Evolutionary conservation across 1,140 invertebrate genomes (phyloP).

Genomic region (Anagrus nilaparvatae): DNA sequence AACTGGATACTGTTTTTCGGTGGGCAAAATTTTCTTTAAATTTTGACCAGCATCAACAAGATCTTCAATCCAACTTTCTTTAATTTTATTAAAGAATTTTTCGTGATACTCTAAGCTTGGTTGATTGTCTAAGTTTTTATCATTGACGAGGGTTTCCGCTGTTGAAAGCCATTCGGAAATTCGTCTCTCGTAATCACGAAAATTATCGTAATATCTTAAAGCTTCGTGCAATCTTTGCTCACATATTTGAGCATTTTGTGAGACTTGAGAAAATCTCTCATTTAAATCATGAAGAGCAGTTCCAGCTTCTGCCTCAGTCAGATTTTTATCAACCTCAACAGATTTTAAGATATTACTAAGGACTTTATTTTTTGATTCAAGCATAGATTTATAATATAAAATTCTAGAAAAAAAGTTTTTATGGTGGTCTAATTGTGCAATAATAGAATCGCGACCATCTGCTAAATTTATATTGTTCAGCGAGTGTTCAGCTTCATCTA

Average conservation of each 20-base stretch:
- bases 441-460: conserved; percentile 62
- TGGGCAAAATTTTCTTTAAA: conserved; percentile 57
- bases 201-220: conserved; percentile 76
- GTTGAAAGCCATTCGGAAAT: conserved; percentile 78
- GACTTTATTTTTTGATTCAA: conserved; percentile 92
- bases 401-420: conserved; percentile 81
- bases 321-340: conserved; percentile 55
- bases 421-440: conserved; percentile 68
- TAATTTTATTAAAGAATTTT: conserved; percentile 74
- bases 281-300: conserved; percentile 67
- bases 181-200: conserved; percentile 63
- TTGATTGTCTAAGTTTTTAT: conserved; percentile 70
- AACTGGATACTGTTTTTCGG: conserved; percentile 55
- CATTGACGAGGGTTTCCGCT: conserved; percentile 71
- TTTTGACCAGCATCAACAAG: conserved; percentile 70
- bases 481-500: conserved; percentile 70
- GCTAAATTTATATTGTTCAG: conserved; percentile 52
- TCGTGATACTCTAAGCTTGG: conserved; percentile 72
- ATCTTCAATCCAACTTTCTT: conserved; percentile 73
- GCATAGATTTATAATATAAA: conserved; percentile 84
- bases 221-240: conserved; percentile 72
- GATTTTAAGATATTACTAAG: conserved; percentile 76
- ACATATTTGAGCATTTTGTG: conserved; percentile 61
- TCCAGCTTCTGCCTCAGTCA: conserved; percentile 59
- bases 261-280: conserved; percentile 67